phyloP scores from a whole-genome alignment of 2,888 invertebrate genomes.

The Tenthredo livida region DNA sequence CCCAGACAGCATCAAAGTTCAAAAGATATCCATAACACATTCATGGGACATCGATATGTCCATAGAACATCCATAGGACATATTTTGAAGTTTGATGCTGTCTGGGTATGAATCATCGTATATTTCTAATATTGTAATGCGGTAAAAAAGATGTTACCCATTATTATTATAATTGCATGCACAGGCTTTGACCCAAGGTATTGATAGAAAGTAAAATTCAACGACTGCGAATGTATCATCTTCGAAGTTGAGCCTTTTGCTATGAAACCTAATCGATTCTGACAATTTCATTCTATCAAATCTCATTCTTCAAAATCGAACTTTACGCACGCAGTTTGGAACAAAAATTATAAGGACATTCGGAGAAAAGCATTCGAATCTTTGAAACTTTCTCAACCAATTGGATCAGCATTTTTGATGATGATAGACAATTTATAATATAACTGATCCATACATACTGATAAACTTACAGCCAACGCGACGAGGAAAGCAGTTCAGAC shows the following conservation, averaged over 20 bases:
- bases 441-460: neutral
- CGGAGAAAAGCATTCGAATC: neutral
- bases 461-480: conserved; percentile 67
- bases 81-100: no score
- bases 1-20: no score
- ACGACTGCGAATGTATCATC: neutral
- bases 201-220: neutral
- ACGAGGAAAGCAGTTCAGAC: conserved; percentile 74
- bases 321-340: neutral
- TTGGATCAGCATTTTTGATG: neutral
- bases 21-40: no score
- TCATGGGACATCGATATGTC: no score
- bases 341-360: neutral
- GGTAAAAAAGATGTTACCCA: neutral
- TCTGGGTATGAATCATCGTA: neutral
- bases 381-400: neutral
- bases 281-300: conserved; percentile 72
- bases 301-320: no score
- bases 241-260: neutral
- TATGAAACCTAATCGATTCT: conserved; percentile 46
- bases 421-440: neutral
- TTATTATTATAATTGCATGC: neutral
- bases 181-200: neutral
- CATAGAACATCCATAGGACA: no score
- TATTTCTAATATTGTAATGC: neutral